Conservation (phyloP, 2,797 vertebrate species). For the Hozukius guyotensis region DNA sequence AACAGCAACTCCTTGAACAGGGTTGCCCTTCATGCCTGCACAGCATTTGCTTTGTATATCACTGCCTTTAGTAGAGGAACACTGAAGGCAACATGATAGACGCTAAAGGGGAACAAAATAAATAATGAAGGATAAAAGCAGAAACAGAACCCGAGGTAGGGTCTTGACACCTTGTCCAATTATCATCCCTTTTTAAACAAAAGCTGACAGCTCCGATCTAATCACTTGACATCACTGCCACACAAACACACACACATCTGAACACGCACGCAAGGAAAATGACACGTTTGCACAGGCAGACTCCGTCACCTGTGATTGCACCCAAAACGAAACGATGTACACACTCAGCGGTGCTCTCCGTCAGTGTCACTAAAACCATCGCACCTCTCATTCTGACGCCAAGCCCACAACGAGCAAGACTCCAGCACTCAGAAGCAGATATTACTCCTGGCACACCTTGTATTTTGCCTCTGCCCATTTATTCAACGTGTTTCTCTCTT, state of each 20-base stretch:
- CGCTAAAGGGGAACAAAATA: slow-evolving; percentile 27
- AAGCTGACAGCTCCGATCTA: slow-evolving; percentile 45
- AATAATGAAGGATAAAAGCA: slow-evolving; percentile 43
- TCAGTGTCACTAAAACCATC: slow-evolving; percentile 22
- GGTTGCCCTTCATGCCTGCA: slow-evolving; percentile 7
- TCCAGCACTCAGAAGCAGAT: slow-evolving; percentile 3
- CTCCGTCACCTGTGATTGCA: slow-evolving; percentile 35
- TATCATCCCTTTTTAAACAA: slow-evolving; percentile 46
- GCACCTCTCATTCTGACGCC: neutral
- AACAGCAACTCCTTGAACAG: slow-evolving; percentile 38
- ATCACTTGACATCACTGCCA: slow-evolving; percentile 43
- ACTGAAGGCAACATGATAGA: slow-evolving; percentile 3
- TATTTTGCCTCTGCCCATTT: slow-evolving; percentile 42
- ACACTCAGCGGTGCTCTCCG: neutral
- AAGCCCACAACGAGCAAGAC: neutral
- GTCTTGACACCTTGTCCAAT: slow-evolving; percentile 56
- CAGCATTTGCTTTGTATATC: slow-evolving; percentile 3
- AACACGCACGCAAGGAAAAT: slow-evolving; percentile 20
- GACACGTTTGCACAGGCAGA: slow-evolving; percentile 26
- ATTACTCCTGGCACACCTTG: slow-evolving; percentile 25
- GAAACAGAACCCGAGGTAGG: slow-evolving; percentile 30
- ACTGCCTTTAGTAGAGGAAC: slow-evolving; percentile 1
- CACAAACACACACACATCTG: neutral
- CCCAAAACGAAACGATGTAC: neutral
- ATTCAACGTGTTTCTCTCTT: slow-evolving; percentile 24